These are phyloP conservation scores for Ceriagrion tenellum DNA, from an alignment of 2,888 invertebrate species.

Conservation along the genomic window DNA sequence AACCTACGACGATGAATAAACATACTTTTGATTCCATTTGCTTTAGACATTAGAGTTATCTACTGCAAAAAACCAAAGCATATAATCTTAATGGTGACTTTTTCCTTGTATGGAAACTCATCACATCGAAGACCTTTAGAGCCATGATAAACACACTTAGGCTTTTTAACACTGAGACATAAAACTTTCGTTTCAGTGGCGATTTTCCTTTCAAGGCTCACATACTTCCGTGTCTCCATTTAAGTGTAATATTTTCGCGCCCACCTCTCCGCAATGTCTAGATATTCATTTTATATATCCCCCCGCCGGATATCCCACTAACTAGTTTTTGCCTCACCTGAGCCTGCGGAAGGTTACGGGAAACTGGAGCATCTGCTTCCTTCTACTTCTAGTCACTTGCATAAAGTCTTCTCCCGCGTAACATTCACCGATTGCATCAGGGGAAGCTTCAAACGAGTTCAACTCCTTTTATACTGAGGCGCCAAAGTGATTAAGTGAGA, in stretches of 20 bases:
- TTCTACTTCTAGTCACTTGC: background rate
- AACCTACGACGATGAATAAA: no score
- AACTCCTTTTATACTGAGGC: background rate
- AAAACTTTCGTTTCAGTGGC: background rate
- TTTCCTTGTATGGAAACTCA: no score
- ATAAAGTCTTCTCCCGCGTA: background rate
- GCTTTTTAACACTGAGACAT: background rate
- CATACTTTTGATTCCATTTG: no score
- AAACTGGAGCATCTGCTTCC: conserved; percentile 7
- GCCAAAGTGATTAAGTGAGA: background rate
- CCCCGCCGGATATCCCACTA: background rate
- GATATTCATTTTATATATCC: background rate
- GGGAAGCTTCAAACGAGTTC: background rate
- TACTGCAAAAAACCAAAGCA: no score
- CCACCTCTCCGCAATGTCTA: background rate
- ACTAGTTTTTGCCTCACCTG: background rate
- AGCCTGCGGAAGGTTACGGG: background rate
- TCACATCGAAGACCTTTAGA: no score
- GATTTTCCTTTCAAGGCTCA: background rate
- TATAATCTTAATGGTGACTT: no score
- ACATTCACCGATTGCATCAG: background rate
- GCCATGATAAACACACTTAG: no score
- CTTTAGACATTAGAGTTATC: no score
- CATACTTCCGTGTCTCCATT: background rate
- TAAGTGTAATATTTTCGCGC: background rate